Conservation (phyloP, 2,888 invertebrate species). For the Vannuccia rotundouncinata region DNA sequence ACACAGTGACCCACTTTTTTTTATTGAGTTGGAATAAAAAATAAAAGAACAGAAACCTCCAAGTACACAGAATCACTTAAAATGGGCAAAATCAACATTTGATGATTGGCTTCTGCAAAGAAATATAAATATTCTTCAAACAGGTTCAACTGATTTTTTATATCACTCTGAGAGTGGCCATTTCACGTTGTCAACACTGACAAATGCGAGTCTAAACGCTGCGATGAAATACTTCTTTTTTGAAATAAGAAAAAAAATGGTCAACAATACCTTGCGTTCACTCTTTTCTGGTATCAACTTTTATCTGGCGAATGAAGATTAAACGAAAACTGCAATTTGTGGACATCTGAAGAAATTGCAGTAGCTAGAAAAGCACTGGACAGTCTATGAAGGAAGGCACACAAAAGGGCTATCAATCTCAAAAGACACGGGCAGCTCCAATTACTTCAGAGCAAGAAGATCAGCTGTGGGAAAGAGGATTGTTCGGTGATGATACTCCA, state of each 20-base stretch:
- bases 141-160: conserved; percentile 8
- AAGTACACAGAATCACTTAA: background rate
- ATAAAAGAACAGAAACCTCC: background rate
- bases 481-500: background rate
- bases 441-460: background rate
- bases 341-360: background rate
- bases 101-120: background rate
- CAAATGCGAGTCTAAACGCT: background rate
- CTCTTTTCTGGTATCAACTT: background rate
- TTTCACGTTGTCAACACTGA: background rate
- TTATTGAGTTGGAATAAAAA: too few species aligned
- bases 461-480: background rate
- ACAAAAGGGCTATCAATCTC: background rate
- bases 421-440: background rate
- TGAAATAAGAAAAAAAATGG: conserved; percentile 9
- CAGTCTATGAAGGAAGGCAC: background rate
- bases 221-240: conserved; percentile 2
- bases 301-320: background rate
- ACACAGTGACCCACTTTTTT: too few species aligned
- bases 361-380: background rate
- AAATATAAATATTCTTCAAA: background rate
- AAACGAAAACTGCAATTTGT: background rate
- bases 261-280: background rate
- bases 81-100: conserved; percentile 21
- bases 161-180: background rate